Evolutionary conservation across 2,888 invertebrate species (phyloP), one percentile per base, ranked within the genome.

Genomic region (Heliconius hortense): DNA sequence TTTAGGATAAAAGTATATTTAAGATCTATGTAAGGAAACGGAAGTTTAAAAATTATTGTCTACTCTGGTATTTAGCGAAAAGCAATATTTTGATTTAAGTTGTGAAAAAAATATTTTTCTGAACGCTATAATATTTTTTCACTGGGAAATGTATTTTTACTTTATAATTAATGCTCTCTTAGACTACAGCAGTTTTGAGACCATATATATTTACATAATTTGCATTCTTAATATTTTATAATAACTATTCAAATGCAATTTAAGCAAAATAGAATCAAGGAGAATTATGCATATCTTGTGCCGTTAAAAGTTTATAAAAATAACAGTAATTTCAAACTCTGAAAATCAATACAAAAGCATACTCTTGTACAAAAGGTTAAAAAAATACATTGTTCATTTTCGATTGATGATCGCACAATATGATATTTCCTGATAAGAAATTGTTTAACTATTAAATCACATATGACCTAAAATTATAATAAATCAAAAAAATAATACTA

Each of bases 1-100:
- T 80, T 76, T 77, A 78, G 80, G 78, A 81, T 81, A 83, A 82
- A 83, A 82, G 81, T 80, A 67, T 79, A 78, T 80, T 77, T 78
- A 79, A 81, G 77, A 76, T 79, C 76, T 62, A n/a, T 75, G 77
- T 70, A 76, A 76, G 72, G 75, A 73, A 35, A 77, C 66, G 63
- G 39, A 69, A 56, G 75, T 76, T 72, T 21, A 73, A 76, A 48
- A 31, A 24, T 77, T 21, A 69, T 26, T 13, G 4, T 15, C 15
- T 24, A 15, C 1, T 5, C 1, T 15, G 26, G 60, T 60, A 26
- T 60, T 60, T 15, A 60, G 15, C 2, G 1, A 60, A 26, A 26
- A 15, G 26, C 7, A 2, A 1, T 26, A 26, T 26, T 60, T 15
- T 60, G 60, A 11, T 26, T 24, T 11, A 4, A 59, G 26, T 13